phyloP scores from a whole-genome alignment of 2,113 vertebrate species.

The Ariopsis seemanni region DNA sequence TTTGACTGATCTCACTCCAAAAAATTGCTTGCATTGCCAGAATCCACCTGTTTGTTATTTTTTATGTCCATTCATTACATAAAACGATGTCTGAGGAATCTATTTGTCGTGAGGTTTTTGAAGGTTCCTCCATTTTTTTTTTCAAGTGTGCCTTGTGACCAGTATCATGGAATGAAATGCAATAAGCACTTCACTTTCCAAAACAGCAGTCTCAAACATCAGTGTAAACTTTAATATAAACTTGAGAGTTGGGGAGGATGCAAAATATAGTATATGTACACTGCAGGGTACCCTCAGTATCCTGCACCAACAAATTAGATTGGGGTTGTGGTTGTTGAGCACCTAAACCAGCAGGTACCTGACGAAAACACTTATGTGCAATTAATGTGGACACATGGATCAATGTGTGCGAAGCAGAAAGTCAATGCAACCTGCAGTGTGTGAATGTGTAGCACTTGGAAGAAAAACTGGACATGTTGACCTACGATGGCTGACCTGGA shows the following conservation, averaged over 20 bases:
- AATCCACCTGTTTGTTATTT: conserved; percentile 6
- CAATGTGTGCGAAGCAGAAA: conserved; percentile 37
- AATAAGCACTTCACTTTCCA: conserved; percentile 33
- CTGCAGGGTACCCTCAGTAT: background rate
- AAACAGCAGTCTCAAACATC: conserved; percentile 6
- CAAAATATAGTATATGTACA: conserved; percentile 7
- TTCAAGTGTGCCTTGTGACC: conserved; percentile 6
- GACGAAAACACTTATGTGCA: conserved; percentile 31
- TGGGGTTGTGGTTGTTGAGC: background rate
- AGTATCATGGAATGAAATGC: conserved; percentile 7
- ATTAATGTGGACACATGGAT: conserved; percentile 33
- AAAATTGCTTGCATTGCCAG: background rate
- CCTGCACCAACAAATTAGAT: background rate
- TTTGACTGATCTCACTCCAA: background rate
- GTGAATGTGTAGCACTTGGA: conserved; percentile 11
- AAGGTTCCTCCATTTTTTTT: conserved; percentile 2
- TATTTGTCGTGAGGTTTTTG: background rate
- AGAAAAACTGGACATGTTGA: conserved; percentile 28
- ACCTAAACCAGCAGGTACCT: conserved; percentile 19
- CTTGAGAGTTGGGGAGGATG: conserved; percentile 20
- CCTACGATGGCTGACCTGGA: conserved; percentile 25
- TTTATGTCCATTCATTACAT: background rate
- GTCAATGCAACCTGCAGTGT: conserved; percentile 32
- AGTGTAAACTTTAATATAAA: conserved; percentile 10
- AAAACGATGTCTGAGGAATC: background rate